Percentiles rank a stretch among this genome's conserved stretches.
phyloP scores from a whole-genome alignment of 2,113 vertebrate species.

The western clawed frog (Xenopus tropicalis) region UCB_Xtro_10.0 CM004449.2:117484001-117484500 shows the following conservation, averaged over 20 bases:
- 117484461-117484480: slow-evolving; percentile 11
- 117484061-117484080: no score
- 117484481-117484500: not conserved
- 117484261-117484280: not conserved
- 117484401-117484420: not conserved
- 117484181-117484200: slow-evolving; percentile 46
- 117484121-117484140: no score
- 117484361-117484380: slow-evolving; percentile 2
- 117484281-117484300: not conserved
- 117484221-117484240: not conserved
- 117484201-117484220: not conserved
- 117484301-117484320: not conserved
- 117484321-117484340: not conserved
- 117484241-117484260: not conserved
- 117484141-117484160: slow-evolving; percentile 35
- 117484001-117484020: no score
- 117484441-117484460: not conserved
- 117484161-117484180: slow-evolving; percentile 36
- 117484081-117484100: no score
- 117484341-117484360: slow-evolving; percentile 9
- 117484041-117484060: no score
- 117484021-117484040: no score
- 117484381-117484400: not conserved
- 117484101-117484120: no score
- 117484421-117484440: not conserved